These are phyloP conservation scores for Littorina saxatilis DNA, from an alignment of 1,140 invertebrate species.

Conservation along the genomic window DNA sequence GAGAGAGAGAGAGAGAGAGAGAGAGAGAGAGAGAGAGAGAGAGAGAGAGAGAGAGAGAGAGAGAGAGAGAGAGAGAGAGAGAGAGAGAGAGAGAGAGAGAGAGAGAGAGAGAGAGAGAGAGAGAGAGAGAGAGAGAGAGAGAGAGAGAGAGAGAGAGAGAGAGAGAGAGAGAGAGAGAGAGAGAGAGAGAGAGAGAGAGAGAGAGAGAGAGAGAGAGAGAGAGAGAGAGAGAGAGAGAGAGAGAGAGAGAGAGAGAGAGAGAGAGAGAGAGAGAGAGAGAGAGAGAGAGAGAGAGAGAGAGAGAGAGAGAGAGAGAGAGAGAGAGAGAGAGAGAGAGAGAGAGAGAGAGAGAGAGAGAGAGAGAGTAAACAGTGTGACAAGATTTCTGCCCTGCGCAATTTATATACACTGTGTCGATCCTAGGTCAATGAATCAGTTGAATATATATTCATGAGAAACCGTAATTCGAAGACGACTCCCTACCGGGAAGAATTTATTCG, in stretches of 20 bases:
- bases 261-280: neutral
- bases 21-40: neutral
- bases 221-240: neutral
- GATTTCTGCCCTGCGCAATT: too few relatives aligned
- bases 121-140: slow-evolving; percentile 29
- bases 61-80: neutral
- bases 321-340: neutral
- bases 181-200: neutral
- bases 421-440: too few relatives aligned
- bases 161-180: slow-evolving; percentile 23
- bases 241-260: neutral
- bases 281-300: neutral
- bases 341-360: neutral
- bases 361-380: too few relatives aligned
- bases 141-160: slow-evolving; percentile 35
- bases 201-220: slow-evolving; percentile 1
- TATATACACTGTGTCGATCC: too few relatives aligned
- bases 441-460: too few relatives aligned
- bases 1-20: too few relatives aligned
- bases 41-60: neutral
- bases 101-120: slow-evolving; percentile 34
- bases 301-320: too few relatives aligned
- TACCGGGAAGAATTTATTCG: too few relatives aligned
- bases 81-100: slow-evolving; percentile 38
- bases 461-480: too few relatives aligned